These are phyloP conservation scores for Pseudochaenichthys georgianus DNA, from an alignment of 2,797 vertebrate species.

Conservation along the genomic window DNA sequence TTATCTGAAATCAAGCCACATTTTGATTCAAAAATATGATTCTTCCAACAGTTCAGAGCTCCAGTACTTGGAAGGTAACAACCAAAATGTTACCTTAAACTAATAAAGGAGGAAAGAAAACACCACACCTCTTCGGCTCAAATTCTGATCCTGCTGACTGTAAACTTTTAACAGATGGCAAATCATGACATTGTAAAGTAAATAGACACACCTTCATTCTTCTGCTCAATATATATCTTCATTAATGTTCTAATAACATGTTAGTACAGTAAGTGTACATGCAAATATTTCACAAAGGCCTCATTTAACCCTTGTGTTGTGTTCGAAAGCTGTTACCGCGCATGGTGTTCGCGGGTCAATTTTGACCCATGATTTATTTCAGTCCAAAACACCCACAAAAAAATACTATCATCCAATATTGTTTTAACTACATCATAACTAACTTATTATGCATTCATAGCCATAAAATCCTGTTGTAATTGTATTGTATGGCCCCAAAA, in stretches of 20 bases:
- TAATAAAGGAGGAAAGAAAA: not conserved
- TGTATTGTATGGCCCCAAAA: too few relatives aligned
- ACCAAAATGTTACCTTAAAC: constrained; percentile 3
- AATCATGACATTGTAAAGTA: not conserved
- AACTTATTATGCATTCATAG: too few relatives aligned
- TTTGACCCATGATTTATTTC: too few relatives aligned
- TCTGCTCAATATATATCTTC: not conserved
- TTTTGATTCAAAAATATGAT: too few relatives aligned
- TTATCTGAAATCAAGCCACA: not conserved
- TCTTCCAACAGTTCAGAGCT: constrained; percentile 1
- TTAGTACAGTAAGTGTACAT: not conserved
- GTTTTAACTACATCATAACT: too few relatives aligned
- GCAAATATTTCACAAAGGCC: not conserved
- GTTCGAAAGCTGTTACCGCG: too few relatives aligned
- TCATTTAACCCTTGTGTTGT: not conserved
- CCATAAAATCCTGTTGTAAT: too few relatives aligned
- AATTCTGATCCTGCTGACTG: not conserved
- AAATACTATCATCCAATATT: too few relatives aligned
- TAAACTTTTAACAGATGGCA: not conserved
- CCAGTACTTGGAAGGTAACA: not conserved
- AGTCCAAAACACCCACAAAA: too few relatives aligned
- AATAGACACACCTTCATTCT: not conserved
- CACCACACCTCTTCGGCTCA: not conserved
- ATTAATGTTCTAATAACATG: not conserved
- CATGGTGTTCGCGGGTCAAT: too few relatives aligned